Percentiles rank a stretch among this genome's conserved stretches.
phyloP scores from a whole-genome alignment of 2,113 vertebrate species.

The Oreochromis tanganicae region DNA sequence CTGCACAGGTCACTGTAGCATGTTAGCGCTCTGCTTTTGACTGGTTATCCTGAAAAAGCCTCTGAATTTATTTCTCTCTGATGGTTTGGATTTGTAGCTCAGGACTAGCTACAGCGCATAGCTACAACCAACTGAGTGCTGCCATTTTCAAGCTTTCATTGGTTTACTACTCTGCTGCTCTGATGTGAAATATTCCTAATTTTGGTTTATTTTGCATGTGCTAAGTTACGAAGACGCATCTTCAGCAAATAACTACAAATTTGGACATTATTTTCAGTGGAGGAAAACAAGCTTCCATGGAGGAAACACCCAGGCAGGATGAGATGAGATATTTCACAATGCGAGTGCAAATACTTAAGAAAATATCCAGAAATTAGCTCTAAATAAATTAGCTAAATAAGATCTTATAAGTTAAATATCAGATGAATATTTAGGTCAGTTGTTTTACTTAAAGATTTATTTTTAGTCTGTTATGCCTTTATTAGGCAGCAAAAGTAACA shows the following conservation, averaged over 20 bases:
- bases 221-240: background rate
- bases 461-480: background rate
- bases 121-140: conserved; percentile 1
- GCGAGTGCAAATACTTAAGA: background rate
- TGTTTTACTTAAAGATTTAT: background rate
- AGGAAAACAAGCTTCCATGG: background rate
- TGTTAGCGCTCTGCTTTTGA: conserved; percentile 40
- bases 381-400: background rate
- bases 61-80: conserved; percentile 37
- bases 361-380: background rate
- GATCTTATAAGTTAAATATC: background rate
- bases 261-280: fast-evolving
- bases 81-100: conserved; percentile 30
- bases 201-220: background rate
- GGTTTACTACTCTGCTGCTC: background rate
- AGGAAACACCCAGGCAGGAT: background rate
- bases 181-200: background rate
- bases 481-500: background rate
- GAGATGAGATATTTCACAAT: background rate
- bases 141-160: conserved; percentile 45
- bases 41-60: conserved; percentile 62
- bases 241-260: background rate
- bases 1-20: conserved; percentile 50
- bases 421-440: fast-evolving
- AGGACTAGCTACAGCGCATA: conserved; percentile 17